Evolutionary conservation across 92 coral and sea anemone genomes (phyloP).

Genomic region (Epizoanthus illoricatus): DNA sequence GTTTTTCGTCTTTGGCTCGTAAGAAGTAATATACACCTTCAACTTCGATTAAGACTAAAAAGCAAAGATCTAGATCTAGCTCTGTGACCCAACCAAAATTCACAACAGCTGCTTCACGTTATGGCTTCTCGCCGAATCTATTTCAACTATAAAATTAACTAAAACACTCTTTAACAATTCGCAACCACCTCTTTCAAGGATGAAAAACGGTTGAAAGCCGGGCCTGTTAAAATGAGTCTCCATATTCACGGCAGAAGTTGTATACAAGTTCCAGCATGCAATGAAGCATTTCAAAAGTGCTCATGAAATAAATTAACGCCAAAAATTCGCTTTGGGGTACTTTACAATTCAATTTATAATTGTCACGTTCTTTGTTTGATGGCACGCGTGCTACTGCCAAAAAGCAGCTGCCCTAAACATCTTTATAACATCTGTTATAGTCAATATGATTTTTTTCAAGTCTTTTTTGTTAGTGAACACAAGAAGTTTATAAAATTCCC

Average conservation of each 20-base stretch:
- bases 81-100: too few species aligned
- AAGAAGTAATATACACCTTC: too few species aligned
- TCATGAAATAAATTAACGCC: background rate
- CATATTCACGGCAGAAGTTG: background rate
- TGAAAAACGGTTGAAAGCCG: background rate
- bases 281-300: background rate
- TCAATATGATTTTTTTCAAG: background rate
- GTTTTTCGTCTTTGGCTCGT: too few species aligned
- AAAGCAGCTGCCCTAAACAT: background rate
- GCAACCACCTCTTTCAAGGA: background rate
- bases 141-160: background rate
- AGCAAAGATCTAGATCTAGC: too few species aligned
- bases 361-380: background rate
- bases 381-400: background rate
- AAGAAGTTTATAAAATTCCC: conserved; percentile 3
- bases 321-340: background rate
- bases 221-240: background rate
- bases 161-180: background rate
- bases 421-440: background rate
- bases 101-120: background rate
- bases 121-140: background rate
- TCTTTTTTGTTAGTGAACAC: background rate
- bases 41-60: too few species aligned
- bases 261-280: background rate
- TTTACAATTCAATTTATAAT: background rate